Evolutionary conservation across 2,113 vertebrate genomes (phyloP), one percentile per base, ranked within the genome.

Genomic region (Chaetura pelagica): DNA sequence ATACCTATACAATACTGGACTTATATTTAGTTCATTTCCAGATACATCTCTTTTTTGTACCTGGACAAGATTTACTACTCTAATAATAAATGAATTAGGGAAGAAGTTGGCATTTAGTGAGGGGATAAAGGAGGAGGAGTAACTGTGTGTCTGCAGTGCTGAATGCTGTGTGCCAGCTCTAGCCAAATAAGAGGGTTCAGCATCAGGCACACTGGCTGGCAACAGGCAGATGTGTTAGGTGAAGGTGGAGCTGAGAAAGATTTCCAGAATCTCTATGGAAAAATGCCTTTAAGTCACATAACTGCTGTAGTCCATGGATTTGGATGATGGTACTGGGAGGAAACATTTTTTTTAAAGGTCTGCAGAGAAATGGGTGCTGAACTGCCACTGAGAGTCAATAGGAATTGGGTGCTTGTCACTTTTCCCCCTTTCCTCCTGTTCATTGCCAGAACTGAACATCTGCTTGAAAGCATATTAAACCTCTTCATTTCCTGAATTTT

Each of bases 381-480:
- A 49, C 38, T 34, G 30, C 29, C 7, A 4, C 1, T 29, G n/a
- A n/a, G 8, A 63, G 7, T 13, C 32, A 7, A 0, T 54, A 51
- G 34, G 32, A 84, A n/a, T 44, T 48, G 35, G 18, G 6, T 75
- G 5, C 10, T 59, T 85, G 21, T 67, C 29, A 18, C 26, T 90
- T 76, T 42, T 68, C 11, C 15, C 26, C 0, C 2, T 89, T 94
- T 89, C 73, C 54, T 76, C 7, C 23, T 64, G 8, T 69, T 89
- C 20, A 4, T 55, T 91, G 26, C 54, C 29, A 89, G 38, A 71
- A 75, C n/a, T 75, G 19, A 84, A 19, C 10, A 27, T 72, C 44
- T 93, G 20, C 52, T 84, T 89, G 89, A 87, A 80, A 89, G 59
- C n/a, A 16, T 29, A 20, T 84, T 91, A 38, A 71, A 95, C 46